These are phyloP conservation scores for Stegastes partitus DNA, from an alignment of 2,113 vertebrate species.

Conservation along the genomic window DNA sequence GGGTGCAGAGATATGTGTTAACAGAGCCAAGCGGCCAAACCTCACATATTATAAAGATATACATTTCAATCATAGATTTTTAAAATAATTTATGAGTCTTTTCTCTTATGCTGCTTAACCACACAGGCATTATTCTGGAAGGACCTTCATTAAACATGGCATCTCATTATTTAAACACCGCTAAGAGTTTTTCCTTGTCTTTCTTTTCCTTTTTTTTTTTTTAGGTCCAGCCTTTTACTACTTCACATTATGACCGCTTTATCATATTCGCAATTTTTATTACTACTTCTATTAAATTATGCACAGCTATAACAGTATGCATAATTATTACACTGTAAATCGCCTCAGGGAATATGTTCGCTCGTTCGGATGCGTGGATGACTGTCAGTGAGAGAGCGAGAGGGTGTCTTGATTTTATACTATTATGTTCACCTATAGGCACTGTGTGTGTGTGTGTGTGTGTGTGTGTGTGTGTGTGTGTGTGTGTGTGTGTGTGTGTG, in stretches of 20 bases:
- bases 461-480: constrained; percentile 23
- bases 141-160: constrained; percentile 11
- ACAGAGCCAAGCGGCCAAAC: neutral
- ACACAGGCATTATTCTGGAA: constrained; percentile 15
- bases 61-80: neutral
- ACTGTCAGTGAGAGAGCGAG: constrained; percentile 10
- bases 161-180: constrained; percentile 37
- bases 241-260: constrained; percentile 49
- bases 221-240: constrained; percentile 31
- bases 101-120: neutral
- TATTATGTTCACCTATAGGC: constrained; percentile 20
- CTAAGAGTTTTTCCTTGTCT: neutral
- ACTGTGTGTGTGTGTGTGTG: constrained; percentile 11
- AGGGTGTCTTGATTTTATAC: constrained; percentile 26
- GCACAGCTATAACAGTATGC: constrained; percentile 55
- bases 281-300: constrained; percentile 60
- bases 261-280: constrained; percentile 57
- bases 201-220: constrained; percentile 11
- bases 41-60: neutral
- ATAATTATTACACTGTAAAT: constrained; percentile 55
- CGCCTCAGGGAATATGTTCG: constrained; percentile 27
- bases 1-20: neutral
- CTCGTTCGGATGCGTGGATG: constrained; percentile 15
- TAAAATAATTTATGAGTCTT: neutral
- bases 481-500: constrained; percentile 30